A percentile compares a stretch with the other conserved stretches of the same genome.
Evolutionary conservation across 2,797 vertebrate genomes (phyloP).

Genomic region (Pteropus rufus): DNA sequence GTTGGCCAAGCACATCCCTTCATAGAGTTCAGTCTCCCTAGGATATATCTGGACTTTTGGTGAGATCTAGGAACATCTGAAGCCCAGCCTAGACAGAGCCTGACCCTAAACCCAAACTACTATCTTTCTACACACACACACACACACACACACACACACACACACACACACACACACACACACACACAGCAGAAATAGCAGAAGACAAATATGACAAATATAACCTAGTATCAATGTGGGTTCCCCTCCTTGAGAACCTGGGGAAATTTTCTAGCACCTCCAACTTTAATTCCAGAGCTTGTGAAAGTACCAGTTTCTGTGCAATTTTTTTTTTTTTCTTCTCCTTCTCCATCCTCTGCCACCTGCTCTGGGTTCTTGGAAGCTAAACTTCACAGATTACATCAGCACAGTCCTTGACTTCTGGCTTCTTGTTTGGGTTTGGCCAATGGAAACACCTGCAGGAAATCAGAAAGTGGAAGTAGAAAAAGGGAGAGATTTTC

Average conservation of each 20-base stretch:
- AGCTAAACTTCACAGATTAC: background rate
- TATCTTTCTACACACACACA: background rate
- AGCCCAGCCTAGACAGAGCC: background rate
- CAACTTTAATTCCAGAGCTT: background rate
- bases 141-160: too few relatives aligned
- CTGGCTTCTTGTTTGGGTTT: background rate
- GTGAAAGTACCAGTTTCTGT: background rate
- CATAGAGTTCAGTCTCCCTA: background rate
- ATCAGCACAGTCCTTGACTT: background rate
- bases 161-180: too few relatives aligned
- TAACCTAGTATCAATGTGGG: background rate
- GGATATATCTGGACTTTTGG: background rate
- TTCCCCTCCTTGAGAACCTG: background rate
- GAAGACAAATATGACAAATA: background rate
- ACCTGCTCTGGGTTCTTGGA: background rate
- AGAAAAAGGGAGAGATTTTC: background rate
- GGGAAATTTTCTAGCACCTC: background rate
- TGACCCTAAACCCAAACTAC: background rate
- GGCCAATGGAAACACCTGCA: background rate
- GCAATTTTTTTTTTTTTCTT: background rate
- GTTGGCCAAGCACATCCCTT: background rate
- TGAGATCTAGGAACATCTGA: background rate
- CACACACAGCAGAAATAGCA: background rate
- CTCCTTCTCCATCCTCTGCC: background rate
- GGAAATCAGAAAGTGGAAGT: background rate